Percentiles rank a stretch among this genome's conserved stretches.
These are phyloP conservation scores for Ochlodes sylvanus DNA, from an alignment of 2,888 invertebrate genomes.

Conservation along the genomic window DNA sequence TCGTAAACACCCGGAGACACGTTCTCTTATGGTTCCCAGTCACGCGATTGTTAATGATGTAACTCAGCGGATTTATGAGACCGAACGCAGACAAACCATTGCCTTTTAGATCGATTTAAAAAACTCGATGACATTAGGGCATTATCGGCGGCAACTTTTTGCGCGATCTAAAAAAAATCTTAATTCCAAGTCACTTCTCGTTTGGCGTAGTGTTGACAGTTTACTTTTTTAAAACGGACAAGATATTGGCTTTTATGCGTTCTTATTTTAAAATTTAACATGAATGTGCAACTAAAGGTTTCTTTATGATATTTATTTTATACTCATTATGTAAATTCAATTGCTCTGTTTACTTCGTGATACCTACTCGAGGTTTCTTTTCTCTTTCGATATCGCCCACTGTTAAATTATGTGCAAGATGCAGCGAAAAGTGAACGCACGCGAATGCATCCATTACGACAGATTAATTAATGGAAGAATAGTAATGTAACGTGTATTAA, in stretches of 20 bases:
- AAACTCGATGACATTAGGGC: constrained; percentile 25
- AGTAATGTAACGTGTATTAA: constrained; percentile 27
- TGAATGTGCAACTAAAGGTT: constrained; percentile 40
- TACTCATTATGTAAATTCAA: constrained; percentile 46
- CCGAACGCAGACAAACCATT: constrained; percentile 41
- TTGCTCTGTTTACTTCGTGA: constrained; percentile 45
- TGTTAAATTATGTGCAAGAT: constrained; percentile 51
- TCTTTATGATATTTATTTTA: constrained; percentile 40
- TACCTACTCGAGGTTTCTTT: constrained; percentile 50
- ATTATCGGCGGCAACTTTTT: constrained; percentile 31
- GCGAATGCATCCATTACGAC: constrained; percentile 51
- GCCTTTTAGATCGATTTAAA: constrained; percentile 45
- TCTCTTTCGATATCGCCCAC: constrained; percentile 63
- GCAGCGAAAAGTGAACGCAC: constrained; percentile 51
- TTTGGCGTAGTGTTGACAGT: constrained; percentile 34
- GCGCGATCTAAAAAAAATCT: constrained; percentile 12
- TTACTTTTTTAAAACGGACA: constrained; percentile 36
- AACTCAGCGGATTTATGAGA: constrained; percentile 70
- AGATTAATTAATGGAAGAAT: constrained; percentile 43
- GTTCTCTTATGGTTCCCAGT: constrained; percentile 70
- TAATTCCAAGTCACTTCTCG: constrained; percentile 15
- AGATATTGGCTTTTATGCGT: constrained; percentile 24
- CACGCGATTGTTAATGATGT: constrained; percentile 81
- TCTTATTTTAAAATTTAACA: constrained; percentile 37
- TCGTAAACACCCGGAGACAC: constrained; percentile 67